Percentiles rank a stretch among this genome's conserved stretches.
These are phyloP conservation scores for Glyptemys insculpta DNA, from an alignment of 2,797 vertebrate genomes.

Conservation along the genomic window DNA sequence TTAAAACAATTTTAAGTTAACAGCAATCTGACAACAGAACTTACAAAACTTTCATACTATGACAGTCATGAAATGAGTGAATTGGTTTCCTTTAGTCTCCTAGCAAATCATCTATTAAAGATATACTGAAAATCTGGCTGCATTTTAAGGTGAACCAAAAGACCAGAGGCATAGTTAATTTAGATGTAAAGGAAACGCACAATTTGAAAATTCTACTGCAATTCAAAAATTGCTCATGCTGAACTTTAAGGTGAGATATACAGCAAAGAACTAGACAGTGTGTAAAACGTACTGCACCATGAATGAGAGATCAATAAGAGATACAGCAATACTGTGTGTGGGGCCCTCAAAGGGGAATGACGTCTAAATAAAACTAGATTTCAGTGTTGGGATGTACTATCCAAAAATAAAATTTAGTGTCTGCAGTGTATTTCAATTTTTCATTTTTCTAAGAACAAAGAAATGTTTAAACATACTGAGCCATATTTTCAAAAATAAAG, in stretches of 20 bases:
- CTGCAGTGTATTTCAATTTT: neutral
- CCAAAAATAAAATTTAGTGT: neutral
- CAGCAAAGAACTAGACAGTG: neutral
- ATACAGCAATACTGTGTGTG: rapidly evolving
- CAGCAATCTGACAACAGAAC: neutral
- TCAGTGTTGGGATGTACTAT: neutral
- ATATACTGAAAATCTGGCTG: neutral
- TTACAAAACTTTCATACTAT: neutral
- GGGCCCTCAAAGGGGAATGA: neutral
- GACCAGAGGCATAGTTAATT: neutral
- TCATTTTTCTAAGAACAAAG: neutral
- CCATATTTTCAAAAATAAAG: neutral
- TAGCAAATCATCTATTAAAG: neutral
- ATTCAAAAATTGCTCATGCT: rapidly evolving
- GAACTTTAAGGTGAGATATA: neutral
- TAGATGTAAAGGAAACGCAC: neutral
- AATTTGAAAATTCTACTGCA: neutral
- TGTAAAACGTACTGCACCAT: neutral
- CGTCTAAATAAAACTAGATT: neutral
- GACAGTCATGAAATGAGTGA: neutral
- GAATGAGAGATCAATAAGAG: neutral
- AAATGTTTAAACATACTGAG: neutral
- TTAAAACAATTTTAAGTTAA: neutral
- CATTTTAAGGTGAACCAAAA: slow-evolving; percentile 3
- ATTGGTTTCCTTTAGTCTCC: neutral